Base-by-base conservation (phyloP, 2,888 invertebrate genomes). In the Muschampia plurimacula region DNA sequence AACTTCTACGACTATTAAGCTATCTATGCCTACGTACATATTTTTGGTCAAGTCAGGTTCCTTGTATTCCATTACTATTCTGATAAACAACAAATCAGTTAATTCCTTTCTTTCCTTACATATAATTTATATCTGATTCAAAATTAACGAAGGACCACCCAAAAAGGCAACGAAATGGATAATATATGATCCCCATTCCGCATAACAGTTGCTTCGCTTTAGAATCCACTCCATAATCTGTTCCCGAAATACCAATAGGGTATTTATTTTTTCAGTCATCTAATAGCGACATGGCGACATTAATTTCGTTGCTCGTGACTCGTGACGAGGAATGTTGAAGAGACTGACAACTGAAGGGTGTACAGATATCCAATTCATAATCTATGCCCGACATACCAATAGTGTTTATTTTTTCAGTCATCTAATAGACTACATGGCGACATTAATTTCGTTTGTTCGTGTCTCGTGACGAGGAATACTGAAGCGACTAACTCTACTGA, bases 221-320 rank as follows among this genome's bases (percentile, higher is more conserved):
- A 59, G 36, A 60, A 28, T 66, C 39, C 36, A 66, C 46, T 49
- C 49, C n/a, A 55, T 67, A 69, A 77, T 77, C 76, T 75, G 67
- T 77, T 78, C 67, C 67, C 65, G 74, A 76, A 76, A 73, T 71
- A 74, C 72, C 69, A 68, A 76, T 76, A 74, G 74, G 60, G 74
- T 67, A 67, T 69, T 74, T 76, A 76, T 77, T 72, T 72, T 74
- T 69, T 74, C 70, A 66, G 59, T 65, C 49, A 71, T 65, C 66
- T 63, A 22, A n/a, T n/a, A 66, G 49, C 66, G 22, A 39, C 2
- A 71, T 28, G 66, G 59, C 52, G 46, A 52, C 46, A 60, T 71
- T 64, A 15, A 71, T 66, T 59, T 66, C 28, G n/a, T 66, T 6
- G 12, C 39, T 49, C 59, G 41, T 63, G 41, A 63, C 32, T 36